These are phyloP conservation scores for Catostomus latipinnis DNA, from an alignment of 2,797 vertebrate species.

Conservation along the genomic window DNA sequence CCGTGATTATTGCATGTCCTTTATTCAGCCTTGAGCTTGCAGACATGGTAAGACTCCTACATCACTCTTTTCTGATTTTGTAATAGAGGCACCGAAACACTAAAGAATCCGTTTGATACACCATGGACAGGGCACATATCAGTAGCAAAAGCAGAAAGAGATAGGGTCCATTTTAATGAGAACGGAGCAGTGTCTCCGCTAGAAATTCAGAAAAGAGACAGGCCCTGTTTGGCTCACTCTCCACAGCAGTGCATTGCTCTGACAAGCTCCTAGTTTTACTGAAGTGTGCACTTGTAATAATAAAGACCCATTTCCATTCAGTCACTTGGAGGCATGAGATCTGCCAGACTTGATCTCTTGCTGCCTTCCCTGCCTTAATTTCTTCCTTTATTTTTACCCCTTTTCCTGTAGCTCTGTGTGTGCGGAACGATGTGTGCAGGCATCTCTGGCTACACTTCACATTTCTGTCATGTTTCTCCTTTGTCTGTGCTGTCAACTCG, in stretches of 20 bases:
- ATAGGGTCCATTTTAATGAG: conserved; percentile 48
- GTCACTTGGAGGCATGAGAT: conserved; percentile 57
- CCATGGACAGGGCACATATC: conserved; percentile 33
- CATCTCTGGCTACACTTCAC: conserved; percentile 47
- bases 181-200: conserved; percentile 35
- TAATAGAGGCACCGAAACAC: conserved; percentile 41
- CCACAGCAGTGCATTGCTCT: conserved; percentile 50
- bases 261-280: conserved; percentile 53
- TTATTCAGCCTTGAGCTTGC: conserved; percentile 24
- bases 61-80: conserved; percentile 39
- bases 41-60: conserved; percentile 14
- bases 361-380: conserved; percentile 46
- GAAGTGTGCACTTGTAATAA: conserved; percentile 58
- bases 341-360: conserved; percentile 57
- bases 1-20: conserved; percentile 36
- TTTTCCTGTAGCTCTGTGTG: conserved; percentile 47
- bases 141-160: conserved; percentile 19
- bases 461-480: conserved; percentile 39
- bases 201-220: conserved; percentile 39
- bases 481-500: conserved; percentile 33
- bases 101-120: conserved; percentile 46
- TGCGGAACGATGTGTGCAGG: conserved; percentile 10
- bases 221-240: conserved; percentile 26
- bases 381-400: conserved; percentile 38
- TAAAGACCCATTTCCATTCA: conserved; percentile 59